Evolutionary conservation across 2,797 vertebrate species (phyloP).

Genomic region (Sarcophilus harrisii): DNA sequence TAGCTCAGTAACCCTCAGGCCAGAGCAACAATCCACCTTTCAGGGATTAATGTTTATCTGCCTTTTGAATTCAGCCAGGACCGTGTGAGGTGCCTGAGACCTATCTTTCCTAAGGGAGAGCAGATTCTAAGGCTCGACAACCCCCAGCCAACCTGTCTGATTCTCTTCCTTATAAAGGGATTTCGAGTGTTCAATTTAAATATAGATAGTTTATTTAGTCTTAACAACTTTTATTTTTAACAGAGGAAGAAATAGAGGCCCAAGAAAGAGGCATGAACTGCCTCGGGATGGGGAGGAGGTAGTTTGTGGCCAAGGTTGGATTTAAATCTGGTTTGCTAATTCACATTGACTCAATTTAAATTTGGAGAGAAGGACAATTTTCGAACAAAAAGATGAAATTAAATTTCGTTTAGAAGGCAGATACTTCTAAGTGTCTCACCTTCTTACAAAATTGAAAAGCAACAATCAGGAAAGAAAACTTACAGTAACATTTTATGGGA

Average conservation of each 20-base stretch:
- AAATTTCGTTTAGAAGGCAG: background rate
- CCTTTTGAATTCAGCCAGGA: background rate
- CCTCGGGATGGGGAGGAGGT: background rate
- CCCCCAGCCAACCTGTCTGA: background rate
- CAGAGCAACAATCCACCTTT: background rate
- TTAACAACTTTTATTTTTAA: background rate
- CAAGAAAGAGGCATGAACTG: background rate
- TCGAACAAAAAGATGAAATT: too few relatives aligned
- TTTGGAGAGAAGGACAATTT: background rate
- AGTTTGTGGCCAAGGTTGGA: background rate
- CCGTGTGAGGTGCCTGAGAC: background rate
- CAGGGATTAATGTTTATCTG: background rate
- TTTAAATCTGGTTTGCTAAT: background rate
- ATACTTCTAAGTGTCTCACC: background rate
- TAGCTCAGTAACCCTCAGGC: background rate
- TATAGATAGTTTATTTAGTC: background rate
- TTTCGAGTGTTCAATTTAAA: background rate
- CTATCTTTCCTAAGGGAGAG: background rate
- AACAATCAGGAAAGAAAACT: background rate
- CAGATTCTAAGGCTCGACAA: background rate
- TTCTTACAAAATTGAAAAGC: background rate
- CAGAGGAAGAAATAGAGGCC: background rate
- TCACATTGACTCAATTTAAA: background rate
- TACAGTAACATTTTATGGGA: background rate
- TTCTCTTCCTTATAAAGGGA: background rate